Conservation (phyloP, 1,140 invertebrate species). For the Psilanteris sp. region DNA sequence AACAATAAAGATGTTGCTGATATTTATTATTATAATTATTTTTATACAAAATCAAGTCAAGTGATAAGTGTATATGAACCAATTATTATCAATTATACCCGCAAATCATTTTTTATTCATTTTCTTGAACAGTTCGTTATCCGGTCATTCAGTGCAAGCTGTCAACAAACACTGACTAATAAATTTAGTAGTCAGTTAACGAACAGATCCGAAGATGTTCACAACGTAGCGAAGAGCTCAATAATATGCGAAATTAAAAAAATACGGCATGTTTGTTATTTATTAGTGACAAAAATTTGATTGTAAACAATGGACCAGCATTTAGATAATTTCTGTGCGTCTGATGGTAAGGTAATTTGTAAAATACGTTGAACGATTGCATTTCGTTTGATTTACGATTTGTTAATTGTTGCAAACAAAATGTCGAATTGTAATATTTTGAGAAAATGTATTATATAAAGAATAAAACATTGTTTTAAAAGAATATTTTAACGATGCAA, state of each 20-base stretch:
- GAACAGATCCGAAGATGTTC: constrained; percentile 57
- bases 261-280: constrained; percentile 26
- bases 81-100: too few species aligned
- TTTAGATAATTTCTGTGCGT: constrained; percentile 15
- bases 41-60: too few species aligned
- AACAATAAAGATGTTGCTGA: too few species aligned
- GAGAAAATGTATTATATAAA: too few species aligned
- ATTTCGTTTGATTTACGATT: too few species aligned
- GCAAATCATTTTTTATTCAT: constrained; percentile 43
- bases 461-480: too few species aligned
- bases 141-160: constrained; percentile 47
- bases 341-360: constrained; percentile 41
- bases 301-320: constrained; percentile 39
- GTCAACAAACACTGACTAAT: constrained; percentile 61
- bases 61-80: too few species aligned
- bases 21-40: too few species aligned
- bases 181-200: constrained; percentile 61
- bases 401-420: too few species aligned
- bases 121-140: constrained; percentile 50
- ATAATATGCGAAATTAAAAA: constrained; percentile 25
- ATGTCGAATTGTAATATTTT: too few species aligned
- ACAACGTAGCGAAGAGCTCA: constrained; percentile 50
- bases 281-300: constrained; percentile 7
- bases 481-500: too few species aligned
- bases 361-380: too few species aligned